Conservation (phyloP, 2,888 invertebrate species). For the Cremastobaeus sp. region DNA sequence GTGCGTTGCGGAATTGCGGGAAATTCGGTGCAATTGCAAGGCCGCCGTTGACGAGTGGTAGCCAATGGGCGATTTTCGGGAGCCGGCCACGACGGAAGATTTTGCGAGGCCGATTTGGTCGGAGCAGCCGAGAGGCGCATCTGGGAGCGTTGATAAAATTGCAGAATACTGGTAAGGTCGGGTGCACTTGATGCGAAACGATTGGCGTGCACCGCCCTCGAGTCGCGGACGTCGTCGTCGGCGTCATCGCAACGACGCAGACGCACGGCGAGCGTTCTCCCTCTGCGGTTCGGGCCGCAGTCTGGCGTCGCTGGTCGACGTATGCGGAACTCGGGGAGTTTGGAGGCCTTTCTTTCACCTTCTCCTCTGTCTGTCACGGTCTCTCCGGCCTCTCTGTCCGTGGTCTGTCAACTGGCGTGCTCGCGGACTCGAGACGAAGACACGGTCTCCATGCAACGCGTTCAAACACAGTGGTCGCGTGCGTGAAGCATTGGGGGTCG, state of each 20-base stretch:
- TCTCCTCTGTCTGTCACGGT: conserved; percentile 17
- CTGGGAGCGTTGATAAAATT: too few species aligned
- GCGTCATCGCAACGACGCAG: conserved; percentile 54
- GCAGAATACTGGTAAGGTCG: too few species aligned
- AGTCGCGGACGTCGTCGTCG: conserved; percentile 41
- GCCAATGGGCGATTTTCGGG: too few species aligned
- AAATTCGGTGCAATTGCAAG: too few species aligned
- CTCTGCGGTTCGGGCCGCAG: conserved; percentile 58
- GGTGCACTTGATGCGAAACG: too few species aligned
- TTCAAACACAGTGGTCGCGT: too few species aligned
- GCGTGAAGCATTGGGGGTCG: too few species aligned
- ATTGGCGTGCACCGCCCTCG: conserved; percentile 48
- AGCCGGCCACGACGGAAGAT: too few species aligned
- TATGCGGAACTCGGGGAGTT: conserved; percentile 47
- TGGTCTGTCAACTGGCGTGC: not conserved
- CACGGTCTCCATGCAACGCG: not conserved
- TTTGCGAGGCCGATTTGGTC: too few species aligned
- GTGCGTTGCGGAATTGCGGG: too few species aligned
- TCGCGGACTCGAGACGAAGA: not conserved
- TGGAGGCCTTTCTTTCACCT: conserved; percentile 31
- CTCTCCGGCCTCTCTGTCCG: conserved; percentile 20
- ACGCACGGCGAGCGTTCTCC: conserved; percentile 47
- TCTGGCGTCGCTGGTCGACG: conserved; percentile 61
- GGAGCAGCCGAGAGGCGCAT: too few species aligned
- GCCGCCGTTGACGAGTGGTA: too few species aligned